Conservation (phyloP, 2,888 invertebrate genomes). For the Oligia strigilis region DNA sequence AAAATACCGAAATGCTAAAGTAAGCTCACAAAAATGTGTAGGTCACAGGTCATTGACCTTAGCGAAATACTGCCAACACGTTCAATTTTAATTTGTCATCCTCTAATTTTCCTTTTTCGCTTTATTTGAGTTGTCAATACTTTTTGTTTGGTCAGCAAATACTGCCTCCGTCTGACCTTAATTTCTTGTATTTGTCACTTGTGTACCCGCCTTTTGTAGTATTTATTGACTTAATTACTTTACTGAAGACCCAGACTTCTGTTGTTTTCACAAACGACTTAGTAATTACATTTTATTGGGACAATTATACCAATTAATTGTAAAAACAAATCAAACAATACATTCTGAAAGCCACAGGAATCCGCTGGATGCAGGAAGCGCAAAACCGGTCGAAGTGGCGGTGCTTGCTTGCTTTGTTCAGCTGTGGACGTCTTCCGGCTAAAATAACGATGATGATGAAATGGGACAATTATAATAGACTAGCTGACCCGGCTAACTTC, state of each 20-base stretch:
- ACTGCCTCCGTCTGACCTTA: constrained; percentile 30
- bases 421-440: not conserved
- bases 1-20: constrained; percentile 36
- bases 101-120: constrained; percentile 36
- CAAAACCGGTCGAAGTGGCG: not conserved
- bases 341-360: not conserved
- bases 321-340: not conserved
- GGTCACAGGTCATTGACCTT: constrained; percentile 45
- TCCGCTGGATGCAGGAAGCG: not conserved
- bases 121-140: constrained; percentile 50
- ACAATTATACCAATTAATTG: not conserved
- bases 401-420: not conserved
- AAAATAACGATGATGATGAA: not conserved
- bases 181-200: constrained; percentile 28
- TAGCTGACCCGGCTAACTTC: too few species aligned
- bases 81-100: constrained; percentile 34
- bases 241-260: not conserved
- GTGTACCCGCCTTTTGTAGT: constrained; percentile 13
- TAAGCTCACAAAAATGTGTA: constrained; percentile 4
- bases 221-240: constrained; percentile 19
- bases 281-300: not conserved
- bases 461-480: not conserved
- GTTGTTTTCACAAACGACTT: not conserved
- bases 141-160: constrained; percentile 23
- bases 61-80: constrained; percentile 18